Base-by-base conservation (phyloP, 2,113 vertebrate genomes). In the Fulica atra region DNA sequence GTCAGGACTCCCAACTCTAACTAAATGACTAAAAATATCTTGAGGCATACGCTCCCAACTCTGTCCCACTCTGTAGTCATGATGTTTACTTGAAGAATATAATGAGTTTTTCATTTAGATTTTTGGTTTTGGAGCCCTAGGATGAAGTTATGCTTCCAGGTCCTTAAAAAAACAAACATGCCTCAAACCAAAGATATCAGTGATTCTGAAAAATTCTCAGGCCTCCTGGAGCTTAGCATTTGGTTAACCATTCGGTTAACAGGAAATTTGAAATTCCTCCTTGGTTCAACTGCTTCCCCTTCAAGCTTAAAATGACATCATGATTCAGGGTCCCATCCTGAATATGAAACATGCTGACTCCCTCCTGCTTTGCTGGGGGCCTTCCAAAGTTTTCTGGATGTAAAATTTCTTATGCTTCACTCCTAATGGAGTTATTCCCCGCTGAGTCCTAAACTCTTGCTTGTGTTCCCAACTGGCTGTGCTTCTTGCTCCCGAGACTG, bases 301-400 rank as follows among this genome's bases (percentile, higher is more conserved):
- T 89, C 46, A 76, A 36, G 51, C 29, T 92, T 61, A 86, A 79
- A 95, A 78, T 42, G 74, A 63, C 77, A 84, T 26, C 5, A 46
- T 83, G 70, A 68, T 51, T 94, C 60, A 46, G 53, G 74, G 63
- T 93, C 70, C 50, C 77, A 68, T 36, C 38, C 68, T 89, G 72
- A 78, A 51, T 69, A 40, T 84, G 66, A 92, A 90, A 76, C 44
- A 18, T n/a, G 11, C 60, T 81, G 25, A 73, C 25, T 92, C 28
- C 31, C 23, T 5, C 7, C 71, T 72, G 51, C 19, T 78, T 86
- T 93, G 57, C 68, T 92, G 69, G 35, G 56, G 18, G 7, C 13
- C 29, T 91, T 92, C 92, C 83, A 88, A 94, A 68, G 35, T 56
- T 92, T 95, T 86, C 79, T 94, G 86, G 23, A 53, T 73, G 28